Evolutionary conservation across 2,113 vertebrate species (phyloP).

Genomic region (Cricetomys ansorgei): DNA sequence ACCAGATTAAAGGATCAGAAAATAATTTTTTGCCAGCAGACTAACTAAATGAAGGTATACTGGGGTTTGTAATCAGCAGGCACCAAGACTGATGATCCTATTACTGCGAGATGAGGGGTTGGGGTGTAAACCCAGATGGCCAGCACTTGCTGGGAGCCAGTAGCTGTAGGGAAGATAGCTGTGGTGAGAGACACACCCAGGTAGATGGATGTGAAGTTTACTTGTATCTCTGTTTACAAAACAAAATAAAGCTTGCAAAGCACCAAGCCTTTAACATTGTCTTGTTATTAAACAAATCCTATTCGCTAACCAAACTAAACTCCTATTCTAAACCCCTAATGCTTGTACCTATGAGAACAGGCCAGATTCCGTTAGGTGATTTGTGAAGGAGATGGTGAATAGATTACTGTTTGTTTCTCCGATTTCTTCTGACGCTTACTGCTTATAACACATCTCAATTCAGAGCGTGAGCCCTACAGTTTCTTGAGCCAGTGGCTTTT

Average conservation of each 20-base stretch:
- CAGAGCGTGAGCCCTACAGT: neutral
- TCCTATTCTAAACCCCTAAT: conserved; percentile 47
- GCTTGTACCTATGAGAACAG: conserved; percentile 29
- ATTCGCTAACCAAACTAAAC: conserved; percentile 74
- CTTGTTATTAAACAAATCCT: conserved; percentile 63
- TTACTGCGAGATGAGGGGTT: neutral
- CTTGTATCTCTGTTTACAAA: conserved; percentile 63
- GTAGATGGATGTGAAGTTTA: conserved; percentile 50
- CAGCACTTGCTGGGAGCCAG: neutral
- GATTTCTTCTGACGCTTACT: conserved; percentile 40
- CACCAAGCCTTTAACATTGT: conserved; percentile 69
- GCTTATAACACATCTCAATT: conserved; percentile 21
- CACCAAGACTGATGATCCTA: neutral
- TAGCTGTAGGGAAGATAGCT: conserved; percentile 46
- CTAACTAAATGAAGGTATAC: conserved; percentile 19
- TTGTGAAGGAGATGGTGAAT: neutral
- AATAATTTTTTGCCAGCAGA: conserved; percentile 7
- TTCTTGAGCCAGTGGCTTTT: neutral
- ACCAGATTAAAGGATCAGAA: neutral
- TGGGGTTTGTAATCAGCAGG: neutral
- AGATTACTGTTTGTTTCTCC: neutral
- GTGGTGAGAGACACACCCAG: conserved; percentile 46
- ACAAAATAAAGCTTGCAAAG: conserved; percentile 65
- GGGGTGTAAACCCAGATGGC: neutral
- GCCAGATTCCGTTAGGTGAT: neutral